Evolutionary conservation across 2,888 invertebrate species (phyloP), one percentile per base, ranked within the genome.

Genomic region (Nemurella pictetii): DNA sequence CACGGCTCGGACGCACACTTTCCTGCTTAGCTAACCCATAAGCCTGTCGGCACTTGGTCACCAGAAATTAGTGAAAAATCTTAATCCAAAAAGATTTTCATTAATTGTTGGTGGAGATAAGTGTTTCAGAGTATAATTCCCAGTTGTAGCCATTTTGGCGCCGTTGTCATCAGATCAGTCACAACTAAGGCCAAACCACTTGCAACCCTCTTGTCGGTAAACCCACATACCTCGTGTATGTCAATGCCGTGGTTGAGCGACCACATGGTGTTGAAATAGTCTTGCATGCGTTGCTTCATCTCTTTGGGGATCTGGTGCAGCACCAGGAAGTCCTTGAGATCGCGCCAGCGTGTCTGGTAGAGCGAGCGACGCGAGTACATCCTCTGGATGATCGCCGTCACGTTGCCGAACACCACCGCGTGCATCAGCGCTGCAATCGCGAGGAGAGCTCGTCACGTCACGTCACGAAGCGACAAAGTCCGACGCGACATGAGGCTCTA

Each of bases 251-350:
- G 98, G 91, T 98, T 98, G 86, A 99, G 93, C 15, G 98, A 98
- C 98, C 98, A 99, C 94, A 97, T 98, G 20, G 98, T 98, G 91
- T 98, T 98, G 90, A 98, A 98, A 90, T 98, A 98, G 90, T 99
- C 98, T 89, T 98, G 97, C 95, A 99, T 98, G 86, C 98, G 92
- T 89, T 97, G 97, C 90, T 98, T 98, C 86, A 99, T 92, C 89
- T 97, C 97, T 89, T 97, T 97, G 0, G 98, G 98, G 89, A 99
- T 97, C 92, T 98, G 97, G 92, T 98, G 98, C 87, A 98, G 93
- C 73, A 95, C 94, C 87, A 98, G 94, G 91, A 99, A 98, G 91
- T 98, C 98, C 92, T 98, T 98, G 86, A 99, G 92, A 90, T 98
- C 98, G 85, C 97, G 92, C 94, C 97, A 97, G 92, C 98, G 98